phyloP scores from a whole-genome alignment of 1,140 invertebrate genomes.

The Drosophila funebris region DNA sequence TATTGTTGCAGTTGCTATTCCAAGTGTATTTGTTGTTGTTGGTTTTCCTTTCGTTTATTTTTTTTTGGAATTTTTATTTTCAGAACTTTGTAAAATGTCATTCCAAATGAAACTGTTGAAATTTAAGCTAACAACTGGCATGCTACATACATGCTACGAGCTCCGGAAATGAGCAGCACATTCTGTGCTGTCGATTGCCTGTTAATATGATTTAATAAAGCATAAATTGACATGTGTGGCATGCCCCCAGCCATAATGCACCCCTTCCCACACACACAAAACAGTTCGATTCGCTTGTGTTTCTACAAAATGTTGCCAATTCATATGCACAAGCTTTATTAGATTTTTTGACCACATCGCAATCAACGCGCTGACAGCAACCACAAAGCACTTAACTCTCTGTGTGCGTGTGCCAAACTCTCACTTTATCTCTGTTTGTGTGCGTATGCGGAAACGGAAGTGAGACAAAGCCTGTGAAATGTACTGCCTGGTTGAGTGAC shows the following conservation, averaged over 20 bases:
- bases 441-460: conserved; percentile 56
- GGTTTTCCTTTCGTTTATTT: too few species aligned
- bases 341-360: conserved; percentile 59
- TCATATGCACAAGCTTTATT: conserved; percentile 58
- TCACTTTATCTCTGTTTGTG: background rate
- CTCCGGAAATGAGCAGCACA: conserved; percentile 40
- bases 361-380: conserved; percentile 62
- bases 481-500: conserved; percentile 50
- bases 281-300: background rate
- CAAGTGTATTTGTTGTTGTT: too few species aligned
- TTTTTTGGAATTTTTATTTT: conserved; percentile 14
- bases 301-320: conserved; percentile 4
- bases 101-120: conserved; percentile 7
- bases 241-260: background rate
- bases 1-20: background rate
- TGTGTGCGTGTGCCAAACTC: conserved; percentile 45
- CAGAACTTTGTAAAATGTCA: conserved; percentile 1
- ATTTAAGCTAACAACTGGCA: conserved; percentile 27
- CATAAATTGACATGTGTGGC: conserved; percentile 32
- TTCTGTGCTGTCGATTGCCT: conserved; percentile 48
- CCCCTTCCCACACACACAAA: too few species aligned
- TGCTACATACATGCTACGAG: conserved; percentile 28
- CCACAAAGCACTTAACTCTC: conserved; percentile 63
- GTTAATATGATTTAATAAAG: conserved; percentile 68
- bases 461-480: conserved; percentile 50